Percentiles rank a stretch among this genome's conserved stretches.
phyloP scores from a whole-genome alignment of 2,797 vertebrate genomes.

The Argentina silus region DNA sequence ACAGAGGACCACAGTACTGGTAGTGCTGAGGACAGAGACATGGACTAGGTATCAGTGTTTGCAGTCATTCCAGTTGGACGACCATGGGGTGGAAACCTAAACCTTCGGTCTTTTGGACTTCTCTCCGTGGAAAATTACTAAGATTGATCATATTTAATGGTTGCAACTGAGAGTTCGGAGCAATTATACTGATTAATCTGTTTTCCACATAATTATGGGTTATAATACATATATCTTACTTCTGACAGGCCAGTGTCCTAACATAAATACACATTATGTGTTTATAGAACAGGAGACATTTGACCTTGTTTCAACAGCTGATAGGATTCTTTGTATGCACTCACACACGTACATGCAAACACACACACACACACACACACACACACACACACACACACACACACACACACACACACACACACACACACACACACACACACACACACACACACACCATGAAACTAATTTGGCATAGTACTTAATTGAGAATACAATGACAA shows the following conservation, averaged over 20 bases:
- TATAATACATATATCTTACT: slow-evolving; percentile 21
- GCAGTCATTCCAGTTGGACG: background rate
- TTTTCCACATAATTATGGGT: slow-evolving; percentile 29
- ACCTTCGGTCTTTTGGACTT: background rate
- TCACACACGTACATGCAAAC: background rate
- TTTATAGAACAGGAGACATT: background rate
- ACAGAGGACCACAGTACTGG: too few relatives aligned
- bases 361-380: too few relatives aligned
- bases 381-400: too few relatives aligned
- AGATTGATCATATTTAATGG: slow-evolving; percentile 3
- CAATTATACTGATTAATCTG: slow-evolving; percentile 24
- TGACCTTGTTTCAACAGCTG: background rate
- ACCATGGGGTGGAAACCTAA: background rate
- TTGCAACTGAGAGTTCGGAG: background rate
- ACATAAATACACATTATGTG: background rate
- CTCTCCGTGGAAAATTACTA: slow-evolving; percentile 2
- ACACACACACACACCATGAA: background rate
- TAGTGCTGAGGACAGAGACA: background rate
- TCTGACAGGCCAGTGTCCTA: slow-evolving; percentile 10
- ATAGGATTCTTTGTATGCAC: too few relatives aligned
- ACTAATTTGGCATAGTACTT: background rate
- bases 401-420: too few relatives aligned
- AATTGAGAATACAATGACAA: slow-evolving; percentile 9
- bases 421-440: too few relatives aligned
- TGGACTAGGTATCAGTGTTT: background rate